These are phyloP conservation scores for Gila robusta DNA, from an alignment of 2,797 vertebrate genomes.

Conservation along the genomic window DNA sequence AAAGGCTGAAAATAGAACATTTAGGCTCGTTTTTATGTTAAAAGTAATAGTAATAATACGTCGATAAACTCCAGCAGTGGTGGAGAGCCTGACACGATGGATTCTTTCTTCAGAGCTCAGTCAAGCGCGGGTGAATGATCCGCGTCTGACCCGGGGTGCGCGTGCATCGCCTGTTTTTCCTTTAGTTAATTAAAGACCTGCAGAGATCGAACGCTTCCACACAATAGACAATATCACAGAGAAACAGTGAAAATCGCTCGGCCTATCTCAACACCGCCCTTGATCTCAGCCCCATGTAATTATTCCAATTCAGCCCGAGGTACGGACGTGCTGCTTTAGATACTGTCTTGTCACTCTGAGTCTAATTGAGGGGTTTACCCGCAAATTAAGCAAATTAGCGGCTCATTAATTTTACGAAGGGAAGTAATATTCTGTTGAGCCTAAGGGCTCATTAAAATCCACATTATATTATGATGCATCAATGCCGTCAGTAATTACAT, in stretches of 20 bases:
- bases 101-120: conserved; percentile 51
- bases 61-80: neutral
- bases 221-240: conserved; percentile 64
- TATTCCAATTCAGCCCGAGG: conserved; percentile 75
- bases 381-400: conserved; percentile 79
- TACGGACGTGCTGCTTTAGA: conserved; percentile 69
- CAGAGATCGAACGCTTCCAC: conserved; percentile 68
- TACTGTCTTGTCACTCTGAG: conserved; percentile 53
- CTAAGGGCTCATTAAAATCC: conserved; percentile 76
- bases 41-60: neutral
- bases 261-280: conserved; percentile 60
- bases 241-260: conserved; percentile 65
- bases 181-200: conserved; percentile 74
- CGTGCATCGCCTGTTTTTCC: conserved; percentile 37
- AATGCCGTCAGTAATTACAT: conserved; percentile 62
- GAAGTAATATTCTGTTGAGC: conserved; percentile 77
- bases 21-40: neutral
- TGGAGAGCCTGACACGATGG: conserved; percentile 33
- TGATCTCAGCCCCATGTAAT: conserved; percentile 77
- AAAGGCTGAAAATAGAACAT: neutral
- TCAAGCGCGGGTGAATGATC: conserved; percentile 69
- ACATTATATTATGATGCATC: conserved; percentile 59
- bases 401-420: conserved; percentile 78
- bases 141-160: conserved; percentile 52
- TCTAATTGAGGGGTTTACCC: conserved; percentile 71